A percentile compares a stretch with the other conserved stretches of the same genome.
Evolutionary conservation across 2,797 vertebrate genomes (phyloP).

Genomic region (Gypaetus barbatus): DNA sequence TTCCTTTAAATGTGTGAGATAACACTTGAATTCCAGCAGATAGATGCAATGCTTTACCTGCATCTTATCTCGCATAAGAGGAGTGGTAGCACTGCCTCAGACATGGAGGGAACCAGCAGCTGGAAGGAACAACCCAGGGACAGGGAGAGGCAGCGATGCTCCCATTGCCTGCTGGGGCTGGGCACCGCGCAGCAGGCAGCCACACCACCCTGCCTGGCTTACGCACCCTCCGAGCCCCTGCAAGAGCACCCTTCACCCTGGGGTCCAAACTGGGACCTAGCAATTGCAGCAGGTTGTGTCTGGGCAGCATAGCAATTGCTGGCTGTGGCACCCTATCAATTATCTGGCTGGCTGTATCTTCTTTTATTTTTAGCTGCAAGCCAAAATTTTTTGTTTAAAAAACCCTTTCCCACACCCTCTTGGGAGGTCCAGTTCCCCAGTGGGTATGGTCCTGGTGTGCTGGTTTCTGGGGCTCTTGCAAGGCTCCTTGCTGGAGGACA

Average conservation of each 20-base stretch:
- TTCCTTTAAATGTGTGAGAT: background rate
- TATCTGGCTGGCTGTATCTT: background rate
- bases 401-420: background rate
- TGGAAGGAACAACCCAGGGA: background rate
- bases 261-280: too few species aligned
- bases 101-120: background rate
- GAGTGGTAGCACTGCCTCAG: background rate
- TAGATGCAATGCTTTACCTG: background rate
- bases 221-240: too few species aligned
- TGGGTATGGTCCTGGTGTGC: background rate
- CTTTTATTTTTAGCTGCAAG: background rate
- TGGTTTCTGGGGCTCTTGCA: background rate
- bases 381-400: background rate
- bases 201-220: background rate
- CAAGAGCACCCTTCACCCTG: background rate
- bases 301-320: background rate
- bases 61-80: background rate
- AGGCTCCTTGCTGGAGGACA: background rate
- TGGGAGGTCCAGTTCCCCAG: background rate
- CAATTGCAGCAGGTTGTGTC: background rate
- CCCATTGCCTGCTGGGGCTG: background rate
- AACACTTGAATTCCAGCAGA: background rate
- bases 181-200: rapidly evolving
- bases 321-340: background rate
- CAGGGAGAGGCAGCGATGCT: background rate